These are phyloP conservation scores for Pseudotriccus pelzelni DNA, from an alignment of 2,797 vertebrate genomes.

Conservation along the genomic window DNA sequence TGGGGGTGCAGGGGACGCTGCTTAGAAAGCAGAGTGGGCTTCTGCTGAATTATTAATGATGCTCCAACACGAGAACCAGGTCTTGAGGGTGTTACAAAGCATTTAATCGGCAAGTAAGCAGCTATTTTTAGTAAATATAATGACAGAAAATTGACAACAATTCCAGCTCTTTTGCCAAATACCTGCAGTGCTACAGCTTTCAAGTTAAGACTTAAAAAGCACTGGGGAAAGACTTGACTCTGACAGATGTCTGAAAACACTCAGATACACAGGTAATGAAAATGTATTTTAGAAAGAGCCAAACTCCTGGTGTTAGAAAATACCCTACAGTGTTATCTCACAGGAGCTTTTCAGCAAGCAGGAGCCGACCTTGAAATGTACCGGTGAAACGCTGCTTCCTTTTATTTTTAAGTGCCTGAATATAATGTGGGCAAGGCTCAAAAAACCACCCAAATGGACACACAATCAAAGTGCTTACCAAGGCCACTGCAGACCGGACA, in stretches of 20 bases:
- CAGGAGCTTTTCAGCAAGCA: background rate
- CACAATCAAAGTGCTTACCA: background rate
- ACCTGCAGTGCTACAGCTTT: background rate
- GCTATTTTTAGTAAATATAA: slow-evolving; percentile 23
- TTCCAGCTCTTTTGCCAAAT: slow-evolving; percentile 27
- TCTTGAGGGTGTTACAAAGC: background rate
- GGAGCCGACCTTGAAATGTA: background rate
- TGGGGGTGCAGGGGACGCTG: background rate
- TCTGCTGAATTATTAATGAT: background rate
- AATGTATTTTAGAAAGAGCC: background rate
- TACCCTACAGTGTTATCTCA: background rate
- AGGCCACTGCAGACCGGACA: background rate
- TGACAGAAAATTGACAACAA: slow-evolving; percentile 6
- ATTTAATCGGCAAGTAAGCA: background rate
- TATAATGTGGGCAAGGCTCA: background rate
- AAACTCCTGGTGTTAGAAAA: background rate
- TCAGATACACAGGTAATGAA: background rate
- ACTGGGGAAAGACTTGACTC: background rate
- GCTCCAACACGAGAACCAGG: background rate
- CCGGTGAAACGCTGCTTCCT: background rate
- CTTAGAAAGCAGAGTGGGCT: background rate
- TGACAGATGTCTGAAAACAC: slow-evolving; percentile 1
- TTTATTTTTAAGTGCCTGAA: background rate
- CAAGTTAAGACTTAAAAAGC: background rate
- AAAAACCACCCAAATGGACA: background rate